A percentile compares a stretch with the other conserved stretches of the same genome.
Evolutionary conservation across 2,888 invertebrate species (phyloP).

Genomic region (Isoperla grammatica): DNA sequence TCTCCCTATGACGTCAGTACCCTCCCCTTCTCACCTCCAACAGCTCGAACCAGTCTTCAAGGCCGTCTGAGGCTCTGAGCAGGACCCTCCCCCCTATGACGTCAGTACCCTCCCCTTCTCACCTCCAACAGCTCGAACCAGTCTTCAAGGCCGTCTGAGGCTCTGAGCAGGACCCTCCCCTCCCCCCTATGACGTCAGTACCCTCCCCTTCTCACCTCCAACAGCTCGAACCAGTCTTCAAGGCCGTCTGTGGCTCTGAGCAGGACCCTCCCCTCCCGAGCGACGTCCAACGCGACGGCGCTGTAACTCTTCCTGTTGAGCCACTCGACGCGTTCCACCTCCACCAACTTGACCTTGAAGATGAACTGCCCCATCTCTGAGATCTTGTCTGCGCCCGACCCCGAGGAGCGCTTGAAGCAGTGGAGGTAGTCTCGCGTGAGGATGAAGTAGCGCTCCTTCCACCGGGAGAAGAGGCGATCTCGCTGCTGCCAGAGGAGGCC

Average conservation of each 20-base stretch:
- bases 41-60: constrained; percentile 52
- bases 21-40: constrained; percentile 48
- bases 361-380: constrained; percentile 63
- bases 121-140: constrained; percentile 60
- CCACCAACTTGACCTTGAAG: constrained; percentile 59
- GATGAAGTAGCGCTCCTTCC: constrained; percentile 63
- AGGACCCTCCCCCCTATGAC: too few species aligned
- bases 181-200: too few species aligned
- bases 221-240: constrained; percentile 60
- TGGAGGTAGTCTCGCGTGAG: constrained; percentile 60
- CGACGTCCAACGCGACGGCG: constrained; percentile 51
- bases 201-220: constrained; percentile 53
- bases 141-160: constrained; percentile 10
- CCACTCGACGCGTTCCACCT: constrained; percentile 61
- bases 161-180: too few species aligned
- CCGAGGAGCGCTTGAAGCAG: constrained; percentile 57
- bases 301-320: constrained; percentile 59
- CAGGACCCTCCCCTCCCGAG: constrained; percentile 43
- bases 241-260: constrained; percentile 51
- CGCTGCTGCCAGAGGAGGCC: constrained; percentile 60
- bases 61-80: neutral
- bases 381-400: constrained; percentile 47
- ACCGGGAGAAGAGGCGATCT: constrained; percentile 57
- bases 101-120: too few species aligned
- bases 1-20: too few species aligned